Base-by-base conservation (phyloP, 2,888 invertebrate species). In the Ypsolopha scabrella region DNA sequence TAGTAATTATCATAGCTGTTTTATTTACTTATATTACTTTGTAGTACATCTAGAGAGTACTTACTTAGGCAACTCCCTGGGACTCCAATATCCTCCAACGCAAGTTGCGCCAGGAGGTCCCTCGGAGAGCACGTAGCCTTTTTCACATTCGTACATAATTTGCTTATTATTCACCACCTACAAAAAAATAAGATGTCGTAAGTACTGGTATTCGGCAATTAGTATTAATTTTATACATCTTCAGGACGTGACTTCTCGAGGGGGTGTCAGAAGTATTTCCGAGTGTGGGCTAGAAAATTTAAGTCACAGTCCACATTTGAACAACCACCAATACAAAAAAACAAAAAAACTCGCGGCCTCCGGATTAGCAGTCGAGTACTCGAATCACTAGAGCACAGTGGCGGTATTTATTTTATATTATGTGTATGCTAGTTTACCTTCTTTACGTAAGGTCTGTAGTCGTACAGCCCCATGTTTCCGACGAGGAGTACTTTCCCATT, bases 21-120 rank as follows among this genome's bases (percentile, higher is more conserved):
- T 24, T 24, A 24, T 24, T 24, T 3, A 24, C 4, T 24, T 4
- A 24, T 24, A 24, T 24, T 24, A 24, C 24, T 24, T 24, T 24
- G 24, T 24, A 41, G 6, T 8, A 43, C 24, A 33, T 33, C 41
- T 7, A 36, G 2, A 34, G 46, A 24, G 10, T 35, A 58, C 72
- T 72, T 81, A 91, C 89, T 91, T 92, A 0, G 97, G 97, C 48
- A 96, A 74, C 61, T 95, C 92, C 58, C 90, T 89, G 0, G 98
- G 98, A 57, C 96, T 94, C 98, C 98, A 98, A 54, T 91, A 91
- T 0, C 98, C 98, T 7, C 96, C 95, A 34, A 98, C 91, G 63
- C 98, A 98, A 0, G 98, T 98, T 0, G 98, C 97, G 1, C 97
- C 97, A 0, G 95, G 94, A 0, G 96, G 93, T 1, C 98, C 98